Percentiles rank a stretch among this genome's conserved stretches.
Evolutionary conservation across 2,797 vertebrate genomes (phyloP).

Genomic region (Gallinago nigripennis): DNA sequence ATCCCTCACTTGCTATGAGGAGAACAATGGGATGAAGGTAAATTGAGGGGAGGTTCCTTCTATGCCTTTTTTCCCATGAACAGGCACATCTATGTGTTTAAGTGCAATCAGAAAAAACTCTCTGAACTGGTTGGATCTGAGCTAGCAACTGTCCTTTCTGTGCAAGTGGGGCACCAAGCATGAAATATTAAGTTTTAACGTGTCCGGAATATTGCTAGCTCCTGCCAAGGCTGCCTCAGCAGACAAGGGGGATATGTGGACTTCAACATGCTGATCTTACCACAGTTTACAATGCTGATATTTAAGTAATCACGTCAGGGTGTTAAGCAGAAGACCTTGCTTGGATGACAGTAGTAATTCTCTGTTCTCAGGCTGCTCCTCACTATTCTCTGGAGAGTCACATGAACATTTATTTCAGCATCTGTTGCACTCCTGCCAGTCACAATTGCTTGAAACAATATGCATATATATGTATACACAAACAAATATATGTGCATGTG

Average conservation of each 20-base stretch:
- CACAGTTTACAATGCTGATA: neutral
- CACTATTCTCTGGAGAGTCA: neutral
- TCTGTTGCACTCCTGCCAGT: neutral
- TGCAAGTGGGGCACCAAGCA: neutral
- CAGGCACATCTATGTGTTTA: neutral
- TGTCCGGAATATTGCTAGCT: neutral
- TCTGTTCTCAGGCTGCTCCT: neutral
- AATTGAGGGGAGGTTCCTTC: neutral
- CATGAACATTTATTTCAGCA: neutral
- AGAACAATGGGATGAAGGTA: slow-evolving; percentile 25
- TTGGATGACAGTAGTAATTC: neutral
- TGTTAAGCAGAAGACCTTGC: neutral
- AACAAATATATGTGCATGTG: neutral
- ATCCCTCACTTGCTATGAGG: neutral
- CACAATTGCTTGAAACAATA: neutral
- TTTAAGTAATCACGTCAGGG: neutral
- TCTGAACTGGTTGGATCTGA: neutral
- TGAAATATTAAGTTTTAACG: neutral
- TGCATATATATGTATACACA: neutral
- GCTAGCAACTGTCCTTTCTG: neutral
- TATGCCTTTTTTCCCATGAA: neutral
- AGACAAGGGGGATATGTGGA: neutral
- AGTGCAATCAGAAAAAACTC: neutral
- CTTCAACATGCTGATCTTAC: neutral
- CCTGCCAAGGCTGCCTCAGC: neutral